Conservation (phyloP, 1,140 invertebrate genomes). For the Globodera rostochiensis region DNA sequence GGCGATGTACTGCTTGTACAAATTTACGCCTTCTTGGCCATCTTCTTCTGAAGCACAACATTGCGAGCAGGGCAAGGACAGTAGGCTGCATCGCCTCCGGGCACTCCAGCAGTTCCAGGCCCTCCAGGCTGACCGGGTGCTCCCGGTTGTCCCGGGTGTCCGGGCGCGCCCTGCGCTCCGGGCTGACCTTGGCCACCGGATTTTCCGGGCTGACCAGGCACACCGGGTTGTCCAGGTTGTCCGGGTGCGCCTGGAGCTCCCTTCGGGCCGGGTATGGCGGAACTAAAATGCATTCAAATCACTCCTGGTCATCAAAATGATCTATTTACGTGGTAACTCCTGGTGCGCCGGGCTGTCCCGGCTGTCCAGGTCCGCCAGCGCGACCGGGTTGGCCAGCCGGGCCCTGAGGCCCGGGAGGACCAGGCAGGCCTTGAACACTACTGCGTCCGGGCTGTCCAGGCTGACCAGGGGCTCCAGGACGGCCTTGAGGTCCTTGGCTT, state of each 20-base stretch:
- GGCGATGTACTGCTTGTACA: background rate
- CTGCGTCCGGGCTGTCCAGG: slow-evolving; percentile 23
- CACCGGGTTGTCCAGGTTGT: slow-evolving; percentile 31
- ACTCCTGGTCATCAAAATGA: background rate
- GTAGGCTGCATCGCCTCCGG: background rate
- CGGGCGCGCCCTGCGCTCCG: slow-evolving; percentile 26
- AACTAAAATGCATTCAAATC: background rate
- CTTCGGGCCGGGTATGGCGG: slow-evolving; percentile 21
- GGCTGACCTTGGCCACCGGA: slow-evolving; percentile 1
- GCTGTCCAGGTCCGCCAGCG: slow-evolving; percentile 39
- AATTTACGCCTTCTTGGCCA: background rate
- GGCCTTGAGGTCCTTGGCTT: slow-evolving; percentile 34
- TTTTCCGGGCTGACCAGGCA: background rate
- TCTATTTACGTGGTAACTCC: slow-evolving; percentile 10
- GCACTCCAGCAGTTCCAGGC: background rate
- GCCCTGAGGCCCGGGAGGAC: slow-evolving; percentile 29
- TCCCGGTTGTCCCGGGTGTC: slow-evolving; percentile 29
- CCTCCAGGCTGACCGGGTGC: slow-evolving; percentile 16
- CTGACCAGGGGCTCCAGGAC: slow-evolving; percentile 23
- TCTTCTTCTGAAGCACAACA: background rate
- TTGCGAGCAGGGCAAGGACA: background rate
- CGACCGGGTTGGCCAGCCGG: slow-evolving; percentile 18
- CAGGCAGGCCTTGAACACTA: slow-evolving; percentile 30
- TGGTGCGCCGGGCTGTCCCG: slow-evolving; percentile 29
- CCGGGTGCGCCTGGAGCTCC: slow-evolving; percentile 31